Evolutionary conservation across 2,888 invertebrate genomes (phyloP).

Genomic region (Eurois occulta): DNA sequence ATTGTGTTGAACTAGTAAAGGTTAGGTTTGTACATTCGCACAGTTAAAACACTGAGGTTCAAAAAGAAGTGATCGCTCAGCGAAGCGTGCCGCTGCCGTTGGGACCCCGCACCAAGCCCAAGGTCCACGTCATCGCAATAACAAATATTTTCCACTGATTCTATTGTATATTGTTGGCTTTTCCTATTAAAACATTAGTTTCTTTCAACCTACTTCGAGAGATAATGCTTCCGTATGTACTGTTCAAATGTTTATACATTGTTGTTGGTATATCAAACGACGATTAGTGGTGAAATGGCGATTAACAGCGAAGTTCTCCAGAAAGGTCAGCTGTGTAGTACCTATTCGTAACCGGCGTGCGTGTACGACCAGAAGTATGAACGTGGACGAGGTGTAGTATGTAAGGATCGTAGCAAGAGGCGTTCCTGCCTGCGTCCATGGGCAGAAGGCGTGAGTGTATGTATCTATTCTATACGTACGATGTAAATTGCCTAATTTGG

Average conservation of each 20-base stretch:
- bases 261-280: constrained; percentile 61
- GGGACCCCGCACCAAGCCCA: constrained; percentile 51
- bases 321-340: neutral
- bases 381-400: neutral
- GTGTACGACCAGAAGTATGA: neutral
- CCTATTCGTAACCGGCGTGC: neutral
- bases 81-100: constrained; percentile 63
- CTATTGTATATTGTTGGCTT: constrained; percentile 86
- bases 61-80: constrained; percentile 36
- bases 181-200: constrained; percentile 85
- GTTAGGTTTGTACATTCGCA: neutral
- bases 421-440: neutral
- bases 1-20: neutral
- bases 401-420: neutral
- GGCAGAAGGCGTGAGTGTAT: neutral
- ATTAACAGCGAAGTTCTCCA: neutral
- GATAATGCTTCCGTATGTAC: constrained; percentile 67
- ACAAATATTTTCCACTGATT: constrained; percentile 87
- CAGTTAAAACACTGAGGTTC: neutral
- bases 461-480: constrained; percentile 29
- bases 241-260: constrained; percentile 61
- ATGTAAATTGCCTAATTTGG: constrained; percentile 68
- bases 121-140: constrained; percentile 81
- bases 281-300: neutral
- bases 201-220: constrained; percentile 80